Evolutionary conservation across 2,888 invertebrate genomes (phyloP).

Genomic region (Drosophila nr. perissopoda): DNA sequence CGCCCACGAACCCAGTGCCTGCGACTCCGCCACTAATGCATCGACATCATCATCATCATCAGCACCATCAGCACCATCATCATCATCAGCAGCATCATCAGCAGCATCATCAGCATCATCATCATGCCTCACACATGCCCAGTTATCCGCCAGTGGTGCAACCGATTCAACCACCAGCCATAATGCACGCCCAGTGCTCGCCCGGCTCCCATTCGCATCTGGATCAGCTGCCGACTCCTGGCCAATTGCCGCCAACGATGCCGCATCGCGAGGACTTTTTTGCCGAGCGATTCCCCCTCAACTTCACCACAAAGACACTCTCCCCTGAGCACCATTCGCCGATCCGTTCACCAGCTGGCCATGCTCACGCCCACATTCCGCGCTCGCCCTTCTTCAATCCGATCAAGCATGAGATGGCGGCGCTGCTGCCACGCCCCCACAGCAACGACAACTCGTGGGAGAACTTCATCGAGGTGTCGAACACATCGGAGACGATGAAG

Average conservation of each 20-base stretch:
- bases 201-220: constrained; percentile 84
- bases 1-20: constrained; percentile 22
- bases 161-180: constrained; percentile 82
- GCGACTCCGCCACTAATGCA: constrained; percentile 21
- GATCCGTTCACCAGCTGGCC: constrained; percentile 82
- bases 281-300: constrained; percentile 81
- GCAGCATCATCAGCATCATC: constrained; percentile 12
- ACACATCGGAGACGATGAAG: constrained; percentile 97
- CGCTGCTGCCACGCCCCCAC: constrained; percentile 90
- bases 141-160: constrained; percentile 84
- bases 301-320: constrained; percentile 79
- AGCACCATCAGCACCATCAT: constrained; percentile 25
- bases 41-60: constrained; percentile 46
- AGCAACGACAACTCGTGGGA: constrained; percentile 99
- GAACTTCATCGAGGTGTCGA: constrained; percentile 95
- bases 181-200: constrained; percentile 84
- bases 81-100: not conserved
- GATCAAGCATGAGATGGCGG: constrained; percentile 84
- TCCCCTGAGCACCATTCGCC: constrained; percentile 84
- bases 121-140: constrained; percentile 10
- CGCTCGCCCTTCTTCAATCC: constrained; percentile 84
- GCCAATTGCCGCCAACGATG: constrained; percentile 82
- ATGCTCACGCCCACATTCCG: constrained; percentile 80
- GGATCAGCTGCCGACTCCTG: constrained; percentile 82
- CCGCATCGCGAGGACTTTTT: constrained; percentile 83